A percentile compares a stretch with the other conserved stretches of the same genome.
These are phyloP conservation scores for Hafferia zeledoni DNA, from an alignment of 2,797 vertebrate species.

Conservation along the genomic window DNA sequence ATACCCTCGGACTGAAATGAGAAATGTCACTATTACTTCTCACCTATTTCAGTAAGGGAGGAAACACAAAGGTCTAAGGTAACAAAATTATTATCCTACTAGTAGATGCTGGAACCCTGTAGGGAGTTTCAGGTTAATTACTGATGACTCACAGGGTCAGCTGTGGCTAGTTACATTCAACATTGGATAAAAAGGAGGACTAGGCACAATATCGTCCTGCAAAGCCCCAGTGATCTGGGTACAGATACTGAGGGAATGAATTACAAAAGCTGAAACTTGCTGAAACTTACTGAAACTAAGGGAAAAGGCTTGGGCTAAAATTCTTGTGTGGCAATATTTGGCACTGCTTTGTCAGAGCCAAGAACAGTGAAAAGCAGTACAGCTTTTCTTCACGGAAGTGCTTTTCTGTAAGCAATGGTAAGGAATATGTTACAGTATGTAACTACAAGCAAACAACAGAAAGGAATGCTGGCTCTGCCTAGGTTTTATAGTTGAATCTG, in stretches of 20 bases:
- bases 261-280: neutral
- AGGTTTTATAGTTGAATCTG: neutral
- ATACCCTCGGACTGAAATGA: constrained; percentile 37
- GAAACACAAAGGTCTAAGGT: neutral
- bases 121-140: constrained; percentile 29
- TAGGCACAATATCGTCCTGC: neutral
- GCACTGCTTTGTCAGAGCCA: neutral
- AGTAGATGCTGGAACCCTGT: neutral
- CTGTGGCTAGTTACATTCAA: neutral
- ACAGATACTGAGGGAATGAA: neutral
- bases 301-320: neutral
- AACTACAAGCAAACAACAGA: neutral
- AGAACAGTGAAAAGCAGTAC: neutral
- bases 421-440: constrained; percentile 32
- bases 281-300: neutral
- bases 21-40: constrained; percentile 41
- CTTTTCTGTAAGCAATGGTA: constrained; percentile 12
- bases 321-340: neutral
- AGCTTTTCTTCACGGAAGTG: neutral
- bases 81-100: neutral
- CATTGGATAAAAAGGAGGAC: neutral
- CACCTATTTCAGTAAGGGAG: neutral
- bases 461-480: neutral
- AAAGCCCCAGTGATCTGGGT: neutral
- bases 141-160: neutral